These are phyloP conservation scores for Larimichthys polyactis DNA, from an alignment of 2,113 vertebrate species.

Conservation along the genomic window DNA sequence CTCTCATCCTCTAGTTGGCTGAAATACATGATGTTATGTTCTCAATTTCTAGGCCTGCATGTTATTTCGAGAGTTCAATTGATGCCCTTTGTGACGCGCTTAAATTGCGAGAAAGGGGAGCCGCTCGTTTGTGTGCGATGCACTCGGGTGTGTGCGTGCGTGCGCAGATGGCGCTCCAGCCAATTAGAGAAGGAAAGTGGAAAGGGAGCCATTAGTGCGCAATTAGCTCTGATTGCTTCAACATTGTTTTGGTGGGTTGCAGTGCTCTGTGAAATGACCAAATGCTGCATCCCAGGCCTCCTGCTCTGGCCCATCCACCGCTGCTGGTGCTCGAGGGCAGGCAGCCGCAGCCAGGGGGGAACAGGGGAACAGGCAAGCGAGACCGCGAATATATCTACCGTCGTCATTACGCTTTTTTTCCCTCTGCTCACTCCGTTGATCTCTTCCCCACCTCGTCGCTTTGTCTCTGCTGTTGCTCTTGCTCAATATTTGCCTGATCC, in stretches of 20 bases:
- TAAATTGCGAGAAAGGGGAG: not conserved
- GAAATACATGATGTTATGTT: slow-evolving; percentile 13
- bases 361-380: not conserved
- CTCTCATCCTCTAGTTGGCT: slow-evolving; percentile 11
- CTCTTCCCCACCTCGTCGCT: slow-evolving; percentile 20
- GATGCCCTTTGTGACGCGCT: slow-evolving; percentile 18
- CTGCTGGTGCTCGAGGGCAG: not conserved
- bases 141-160: slow-evolving; percentile 22
- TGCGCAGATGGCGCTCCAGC: slow-evolving; percentile 72
- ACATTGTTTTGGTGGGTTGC: slow-evolving; percentile 82
- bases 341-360: not conserved
- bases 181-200: slow-evolving; percentile 78
- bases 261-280: slow-evolving; percentile 81
- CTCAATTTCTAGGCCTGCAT: slow-evolving; percentile 2
- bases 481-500: slow-evolving; percentile 53
- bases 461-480: slow-evolving; percentile 35
- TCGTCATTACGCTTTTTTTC: slow-evolving; percentile 11
- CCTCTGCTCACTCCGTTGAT: slow-evolving; percentile 19
- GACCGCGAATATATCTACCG: slow-evolving; percentile 8
- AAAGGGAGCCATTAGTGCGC: slow-evolving; percentile 79
- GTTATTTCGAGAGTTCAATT: slow-evolving; percentile 20
- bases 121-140: slow-evolving; percentile 33
- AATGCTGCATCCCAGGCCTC: slow-evolving; percentile 63
- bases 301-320: not conserved
- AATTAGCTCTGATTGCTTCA: slow-evolving; percentile 82